Conservation (phyloP, 1,140 invertebrate genomes). For the Diachasmimorpha longicaudata region DNA sequence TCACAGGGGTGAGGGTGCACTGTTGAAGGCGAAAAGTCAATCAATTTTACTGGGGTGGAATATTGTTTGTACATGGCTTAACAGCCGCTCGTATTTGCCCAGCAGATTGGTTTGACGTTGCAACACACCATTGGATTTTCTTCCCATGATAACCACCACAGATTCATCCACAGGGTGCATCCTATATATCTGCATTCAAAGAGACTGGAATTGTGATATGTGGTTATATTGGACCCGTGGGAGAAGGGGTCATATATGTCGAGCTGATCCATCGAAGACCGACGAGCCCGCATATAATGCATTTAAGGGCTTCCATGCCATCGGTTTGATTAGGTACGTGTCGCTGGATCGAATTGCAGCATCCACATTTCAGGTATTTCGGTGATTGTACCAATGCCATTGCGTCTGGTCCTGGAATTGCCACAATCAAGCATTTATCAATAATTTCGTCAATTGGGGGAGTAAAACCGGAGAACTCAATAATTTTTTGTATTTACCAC, state of each 20-base stretch:
- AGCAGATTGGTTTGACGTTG: constrained; percentile 50
- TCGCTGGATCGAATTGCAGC: neutral
- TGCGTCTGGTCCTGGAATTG: no score
- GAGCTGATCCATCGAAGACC: neutral
- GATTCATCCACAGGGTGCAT: neutral
- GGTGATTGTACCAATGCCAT: neutral
- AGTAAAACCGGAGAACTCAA: no score
- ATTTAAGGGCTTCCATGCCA: neutral
- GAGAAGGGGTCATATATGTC: neutral
- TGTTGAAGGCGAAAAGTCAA: constrained; percentile 52
- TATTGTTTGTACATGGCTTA: constrained; percentile 58
- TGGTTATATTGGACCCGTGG: neutral
- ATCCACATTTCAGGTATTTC: neutral
- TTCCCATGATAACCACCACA: constrained; percentile 47
- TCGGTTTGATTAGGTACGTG: constrained; percentile 6
- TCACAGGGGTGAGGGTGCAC: neutral
- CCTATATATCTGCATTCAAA: neutral
- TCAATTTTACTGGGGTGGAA: constrained; percentile 44
- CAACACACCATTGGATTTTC: constrained; percentile 50
- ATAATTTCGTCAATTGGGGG: no score
- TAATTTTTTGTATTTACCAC: no score
- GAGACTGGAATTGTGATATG: constrained; percentile 2
- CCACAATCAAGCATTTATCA: no score
- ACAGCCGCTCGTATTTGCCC: constrained; percentile 59
- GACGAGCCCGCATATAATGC: neutral